Evolutionary conservation across 2,888 invertebrate genomes (phyloP).

Genomic region (Chloromyia formosa): DNA sequence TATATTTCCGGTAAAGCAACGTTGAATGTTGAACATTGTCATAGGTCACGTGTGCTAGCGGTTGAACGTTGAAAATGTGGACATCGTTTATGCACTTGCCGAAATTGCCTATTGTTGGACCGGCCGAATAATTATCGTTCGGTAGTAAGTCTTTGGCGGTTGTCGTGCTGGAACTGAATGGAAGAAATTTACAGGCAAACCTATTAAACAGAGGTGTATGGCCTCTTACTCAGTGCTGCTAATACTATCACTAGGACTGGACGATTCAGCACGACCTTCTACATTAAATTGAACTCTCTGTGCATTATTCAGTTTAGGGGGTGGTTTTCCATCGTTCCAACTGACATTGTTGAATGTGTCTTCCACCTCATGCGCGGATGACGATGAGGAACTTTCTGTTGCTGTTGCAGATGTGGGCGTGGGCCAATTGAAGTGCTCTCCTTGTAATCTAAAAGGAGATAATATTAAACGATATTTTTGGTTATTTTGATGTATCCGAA

Average conservation of each 20-base stretch:
- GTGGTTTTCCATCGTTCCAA: constrained; percentile 57
- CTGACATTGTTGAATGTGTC: constrained; percentile 57
- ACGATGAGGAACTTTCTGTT: constrained; percentile 58
- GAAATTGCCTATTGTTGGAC: constrained; percentile 51
- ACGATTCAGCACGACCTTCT: constrained; percentile 52
- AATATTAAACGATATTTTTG: too few relatives aligned
- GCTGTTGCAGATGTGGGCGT: constrained; percentile 59
- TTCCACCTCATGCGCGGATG: constrained; percentile 61
- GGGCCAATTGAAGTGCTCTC: constrained; percentile 63
- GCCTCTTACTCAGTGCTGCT: constrained; percentile 62
- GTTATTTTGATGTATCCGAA: too few relatives aligned
- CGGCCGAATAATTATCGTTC: constrained; percentile 57
- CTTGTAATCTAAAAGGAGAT: constrained; percentile 56
- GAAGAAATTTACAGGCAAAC: not conserved
- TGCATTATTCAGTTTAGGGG: constrained; percentile 46
- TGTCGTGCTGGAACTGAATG: constrained; percentile 41
- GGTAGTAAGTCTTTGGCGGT: constrained; percentile 19
- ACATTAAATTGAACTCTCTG: constrained; percentile 63
- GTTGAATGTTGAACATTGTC: constrained; percentile 65
- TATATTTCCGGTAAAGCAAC: constrained; percentile 76
- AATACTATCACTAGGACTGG: constrained; percentile 60
- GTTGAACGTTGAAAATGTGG: constrained; percentile 67
- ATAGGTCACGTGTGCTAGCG: constrained; percentile 66
- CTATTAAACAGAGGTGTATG: not conserved
- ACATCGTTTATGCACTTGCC: constrained; percentile 55